These are phyloP conservation scores for Reticulitermes speratus DNA, from an alignment of 1,140 invertebrate species.

Conservation along the genomic window DNA sequence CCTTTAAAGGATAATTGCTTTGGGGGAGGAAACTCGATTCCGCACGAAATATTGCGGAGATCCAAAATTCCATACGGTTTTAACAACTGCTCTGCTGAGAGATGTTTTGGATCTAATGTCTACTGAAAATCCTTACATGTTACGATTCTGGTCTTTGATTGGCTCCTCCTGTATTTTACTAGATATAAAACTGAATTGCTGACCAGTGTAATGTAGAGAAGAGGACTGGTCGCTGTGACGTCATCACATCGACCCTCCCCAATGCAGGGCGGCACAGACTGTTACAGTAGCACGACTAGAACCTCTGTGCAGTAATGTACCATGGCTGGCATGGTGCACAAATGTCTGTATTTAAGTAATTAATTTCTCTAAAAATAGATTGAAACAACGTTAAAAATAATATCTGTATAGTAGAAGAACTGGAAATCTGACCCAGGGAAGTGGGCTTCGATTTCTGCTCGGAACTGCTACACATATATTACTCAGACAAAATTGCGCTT, in stretches of 20 bases:
- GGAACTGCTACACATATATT: no score
- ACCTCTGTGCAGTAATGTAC: neutral
- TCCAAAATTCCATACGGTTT: no score
- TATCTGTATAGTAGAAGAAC: no score
- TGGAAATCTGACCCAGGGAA: no score
- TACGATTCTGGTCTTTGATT: neutral
- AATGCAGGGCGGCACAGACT: neutral
- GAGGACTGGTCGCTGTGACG: neutral
- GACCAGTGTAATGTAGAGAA: neutral
- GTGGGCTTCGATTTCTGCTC: no score
- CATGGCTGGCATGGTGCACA: neutral
- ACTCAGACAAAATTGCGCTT: no score
- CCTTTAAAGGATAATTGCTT: no score
- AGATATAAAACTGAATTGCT: conserved; percentile 1
- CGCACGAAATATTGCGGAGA: no score
- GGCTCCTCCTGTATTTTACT: neutral
- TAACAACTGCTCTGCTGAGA: neutral
- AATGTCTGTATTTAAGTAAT: no score
- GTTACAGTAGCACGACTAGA: neutral
- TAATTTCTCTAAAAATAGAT: no score
- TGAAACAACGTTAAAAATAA: no score
- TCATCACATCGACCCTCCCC: conserved; percentile 13
- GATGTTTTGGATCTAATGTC: neutral
- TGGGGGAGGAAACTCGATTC: no score
- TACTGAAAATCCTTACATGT: neutral